Evolutionary conservation across 2,797 vertebrate species (phyloP).

Genomic region (Neosilurus hyrtlii): DNA sequence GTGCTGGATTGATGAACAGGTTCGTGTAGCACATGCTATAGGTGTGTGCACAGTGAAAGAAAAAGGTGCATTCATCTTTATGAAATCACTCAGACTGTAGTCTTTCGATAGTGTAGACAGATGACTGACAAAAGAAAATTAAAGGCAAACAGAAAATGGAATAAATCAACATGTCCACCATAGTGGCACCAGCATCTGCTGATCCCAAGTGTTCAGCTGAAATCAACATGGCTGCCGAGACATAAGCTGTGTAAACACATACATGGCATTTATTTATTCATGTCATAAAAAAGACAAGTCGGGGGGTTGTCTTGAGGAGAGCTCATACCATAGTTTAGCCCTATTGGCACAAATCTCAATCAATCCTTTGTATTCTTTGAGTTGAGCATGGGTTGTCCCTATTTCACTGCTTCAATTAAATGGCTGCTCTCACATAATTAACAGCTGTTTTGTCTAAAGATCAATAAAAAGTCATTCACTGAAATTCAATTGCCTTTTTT

Average conservation of each 20-base stretch:
- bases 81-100: conserved; percentile 39
- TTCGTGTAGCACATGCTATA: not conserved
- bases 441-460: conserved; percentile 77
- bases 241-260: conserved; percentile 42
- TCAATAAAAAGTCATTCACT: conserved; percentile 77
- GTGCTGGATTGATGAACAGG: conserved; percentile 17
- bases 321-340: conserved; percentile 45
- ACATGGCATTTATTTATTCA: conserved; percentile 42
- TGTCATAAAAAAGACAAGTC: conserved; percentile 48
- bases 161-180: conserved; percentile 33
- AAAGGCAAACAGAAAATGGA: conserved; percentile 50
- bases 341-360: conserved; percentile 63
- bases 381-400: conserved; percentile 59
- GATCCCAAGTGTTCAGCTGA: conserved; percentile 18
- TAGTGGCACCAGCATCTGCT: conserved; percentile 8
- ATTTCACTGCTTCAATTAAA: conserved; percentile 74
- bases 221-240: conserved; percentile 46
- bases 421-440: conserved; percentile 74
- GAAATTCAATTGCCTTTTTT: conserved; percentile 68
- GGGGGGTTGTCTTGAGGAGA: not conserved
- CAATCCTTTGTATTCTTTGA: conserved; percentile 64
- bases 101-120: conserved; percentile 29
- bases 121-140: conserved; percentile 59
- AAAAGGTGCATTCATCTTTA: conserved; percentile 35
- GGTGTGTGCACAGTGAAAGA: not conserved